Base-by-base conservation (phyloP, 1,140 invertebrate species). In the Drosophila gunungcola region DNA sequence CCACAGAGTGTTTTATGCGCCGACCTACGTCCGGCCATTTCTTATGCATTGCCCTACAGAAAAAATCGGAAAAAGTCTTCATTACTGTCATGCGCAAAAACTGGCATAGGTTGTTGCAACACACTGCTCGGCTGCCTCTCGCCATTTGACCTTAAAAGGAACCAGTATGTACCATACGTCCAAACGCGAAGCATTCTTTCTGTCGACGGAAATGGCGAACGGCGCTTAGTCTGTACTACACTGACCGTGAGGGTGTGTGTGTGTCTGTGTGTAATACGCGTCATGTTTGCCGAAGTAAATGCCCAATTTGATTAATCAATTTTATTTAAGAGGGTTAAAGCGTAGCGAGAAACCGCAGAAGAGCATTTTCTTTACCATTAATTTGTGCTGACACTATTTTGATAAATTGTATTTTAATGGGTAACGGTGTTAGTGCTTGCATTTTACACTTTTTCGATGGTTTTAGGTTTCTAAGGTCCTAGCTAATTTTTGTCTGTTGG, bases 271-370 rank as follows among this genome's bases (percentile, higher is more conserved):
- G 69, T 85, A 21, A 21, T 61, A 61, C 56, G 78, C 64, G 65
- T 61, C 61, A 85, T 85, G 82, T 72, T 78, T 78, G 82, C 70
- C 55, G 64, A 86, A 85, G 78, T 85, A 85, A 86, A 78, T 67
- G 45, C 52, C 13, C 45, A 74, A 74, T 86, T 85, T 81, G 29
- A 78, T 86, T 81, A 78, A 74, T 78, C 78, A 53, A 72, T 67
- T 85, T 67, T 9, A 45, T 55, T 25, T 57, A 48, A 57, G 56
- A 62, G 56, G 73, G 42, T 36, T 27, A n/a, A 4, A 9, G 1
- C 25, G 45, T 27, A 48, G 34, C 10, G 36, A 27, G 34, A 73
- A 73, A 46, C 27, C 41, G 11, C 45, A 25, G 16, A 43, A 54
- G 9, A 54, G 6, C 34, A 9, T 48, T 48, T 29, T 16, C 9